Evolutionary conservation across 1,140 invertebrate species (phyloP).

Genomic region (Hyposmocoma kahamanoa): DNA sequence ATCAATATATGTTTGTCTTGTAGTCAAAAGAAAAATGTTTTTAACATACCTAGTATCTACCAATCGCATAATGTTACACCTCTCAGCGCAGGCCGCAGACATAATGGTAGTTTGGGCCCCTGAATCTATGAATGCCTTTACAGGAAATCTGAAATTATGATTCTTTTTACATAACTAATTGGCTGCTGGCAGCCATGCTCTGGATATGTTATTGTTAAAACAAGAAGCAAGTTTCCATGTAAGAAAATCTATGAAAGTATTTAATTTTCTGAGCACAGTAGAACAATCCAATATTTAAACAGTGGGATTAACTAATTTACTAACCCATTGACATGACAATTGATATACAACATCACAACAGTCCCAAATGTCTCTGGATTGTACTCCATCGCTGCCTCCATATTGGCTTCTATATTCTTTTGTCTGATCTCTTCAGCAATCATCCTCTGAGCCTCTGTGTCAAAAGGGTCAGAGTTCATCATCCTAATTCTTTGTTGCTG

Average conservation of each 20-base stretch:
- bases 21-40: too few relatives aligned
- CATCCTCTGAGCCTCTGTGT: conserved; percentile 92
- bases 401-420: conserved; percentile 98
- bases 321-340: conserved; percentile 94
- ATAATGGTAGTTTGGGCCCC: conserved; percentile 96
- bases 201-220: too few relatives aligned
- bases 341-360: conserved; percentile 97
- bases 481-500: conserved; percentile 89
- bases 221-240: too few relatives aligned
- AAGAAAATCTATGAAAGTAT: too few relatives aligned
- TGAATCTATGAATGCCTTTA: conserved; percentile 98
- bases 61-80: conserved; percentile 96
- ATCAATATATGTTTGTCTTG: too few relatives aligned
- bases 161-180: too few relatives aligned
- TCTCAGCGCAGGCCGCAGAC: conserved; percentile 92
- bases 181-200: too few relatives aligned
- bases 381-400: conserved; percentile 98
- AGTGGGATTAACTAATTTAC: too few relatives aligned
- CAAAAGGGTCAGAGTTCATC: conserved; percentile 95
- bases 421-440: conserved; percentile 97
- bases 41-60: conserved; percentile 83
- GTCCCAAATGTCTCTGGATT: conserved; percentile 98
- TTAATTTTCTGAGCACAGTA: too few relatives aligned
- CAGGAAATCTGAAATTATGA: conserved; percentile 77
- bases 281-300: too few relatives aligned